Evolutionary conservation across 2,888 invertebrate species (phyloP), one percentile per base, ranked within the genome.

Genomic region (Polymixis lichenea): DNA sequence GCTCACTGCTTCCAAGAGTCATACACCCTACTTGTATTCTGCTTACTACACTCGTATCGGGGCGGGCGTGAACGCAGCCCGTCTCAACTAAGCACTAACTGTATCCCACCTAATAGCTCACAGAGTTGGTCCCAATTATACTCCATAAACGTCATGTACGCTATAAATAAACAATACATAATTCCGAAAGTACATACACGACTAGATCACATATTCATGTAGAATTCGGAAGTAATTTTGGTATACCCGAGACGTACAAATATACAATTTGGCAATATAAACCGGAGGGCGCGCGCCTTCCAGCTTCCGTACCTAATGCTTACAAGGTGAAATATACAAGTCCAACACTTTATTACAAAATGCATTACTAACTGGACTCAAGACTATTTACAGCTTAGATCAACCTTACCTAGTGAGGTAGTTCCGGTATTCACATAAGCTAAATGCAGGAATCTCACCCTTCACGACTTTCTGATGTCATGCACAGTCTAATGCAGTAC

Each of bases 151-250:
- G 89, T 92, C 93, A 93, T 93, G 94, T 94, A 94, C 91, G 91
- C 94, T 96, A 95, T 93, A 95, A 95, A 95, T 95, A 92, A 95
- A 94, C 93, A 95, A 93, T 94, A 93, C 94, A 95, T 93, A 94
- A 94, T 95, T 96, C 96, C 96, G 96, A 96, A 95, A 96, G 95
- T 95, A 96, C 96, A 95, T 96, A 96, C 96, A 96, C 92, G 96
- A 96, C 96, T 96, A 96, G 96, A 96, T 96, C 94, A 95, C 93
- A 95, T 96, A 94, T 95, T 96, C 96, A 96, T 96, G 96, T 93
- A 96, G 96, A 95, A 95, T 96, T 96, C 96, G 96, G 96, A 96
- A 96, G 93, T 89, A 80, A 95, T 95, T 96, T 96, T 95, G 96
- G 95, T 95, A 95, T 94, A 95, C 93, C 95, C 92, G 92, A 94